Base-by-base conservation (phyloP, 2,888 invertebrate species). In the Pristionchus japonicus region DNA sequence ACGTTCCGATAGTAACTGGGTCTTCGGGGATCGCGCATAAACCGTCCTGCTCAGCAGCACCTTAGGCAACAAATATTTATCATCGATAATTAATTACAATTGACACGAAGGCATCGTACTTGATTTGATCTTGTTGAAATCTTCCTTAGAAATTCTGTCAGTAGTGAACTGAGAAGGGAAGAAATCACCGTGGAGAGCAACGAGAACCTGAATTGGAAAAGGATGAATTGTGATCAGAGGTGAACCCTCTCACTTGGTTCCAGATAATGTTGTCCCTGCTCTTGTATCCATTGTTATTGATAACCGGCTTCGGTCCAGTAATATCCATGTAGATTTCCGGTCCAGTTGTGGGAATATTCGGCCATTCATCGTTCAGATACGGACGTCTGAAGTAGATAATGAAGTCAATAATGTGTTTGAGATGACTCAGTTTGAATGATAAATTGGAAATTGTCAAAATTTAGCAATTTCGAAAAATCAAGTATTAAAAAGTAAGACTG, bases 221-320 rank as follows among this genome's bases (percentile, higher is more conserved):
- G n/a, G n/a, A n/a, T n/a, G n/a, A n/a, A n/a, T n/a, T n/a, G n/a
- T n/a, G n/a, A n/a, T n/a, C n/a, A n/a, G n/a, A n/a, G n/a, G n/a
- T n/a, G n/a, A n/a, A n/a, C n/a, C n/a, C n/a, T n/a, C 15, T 31
- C 15, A 86, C 86, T 47, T 86, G 70, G 49, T 86, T 86, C 86
- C 86, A 86, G 7, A 86, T 37, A 20, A 70, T 34, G 13, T 70
- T 86, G 34, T 86, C 86, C 47, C 47, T 70, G 2, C 49, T 31
- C 37, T 27, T 86, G 86, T 86, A 86, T n/a, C 85, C 85, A 1
- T 9, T 17, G 15, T 7, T 31, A n/a, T 67, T 70, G 3, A 86
- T 47, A 31, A 57, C 47, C 31, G 86, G 86, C 3, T 67, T 67
- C 23, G 86, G 70, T 31, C 86, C 70, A 23, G 49, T 47, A 34